Conservation (phyloP, 2,888 invertebrate genomes). For the Drosophila barbarae region DNA sequence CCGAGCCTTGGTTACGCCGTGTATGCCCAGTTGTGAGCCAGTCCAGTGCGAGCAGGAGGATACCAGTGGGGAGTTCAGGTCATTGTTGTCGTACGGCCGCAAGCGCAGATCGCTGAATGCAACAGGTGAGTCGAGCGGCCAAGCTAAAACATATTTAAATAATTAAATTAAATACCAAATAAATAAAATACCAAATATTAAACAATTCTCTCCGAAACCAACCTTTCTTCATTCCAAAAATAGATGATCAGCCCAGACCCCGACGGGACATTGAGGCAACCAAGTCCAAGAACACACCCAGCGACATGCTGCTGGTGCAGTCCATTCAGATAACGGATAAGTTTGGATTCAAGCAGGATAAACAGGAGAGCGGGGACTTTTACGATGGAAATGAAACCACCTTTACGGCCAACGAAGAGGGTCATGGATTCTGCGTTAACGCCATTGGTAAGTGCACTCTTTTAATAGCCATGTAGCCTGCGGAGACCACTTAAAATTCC, state of each 20-base stretch:
- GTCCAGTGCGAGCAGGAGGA: constrained; percentile 93
- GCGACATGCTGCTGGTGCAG: constrained; percentile 94
- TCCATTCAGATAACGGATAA: constrained; percentile 95
- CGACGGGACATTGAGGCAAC: constrained; percentile 68
- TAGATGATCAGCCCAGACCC: constrained; percentile 40
- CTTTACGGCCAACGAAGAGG: constrained; percentile 83
- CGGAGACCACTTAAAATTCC: constrained; percentile 5
- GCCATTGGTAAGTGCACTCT: constrained; percentile 77
- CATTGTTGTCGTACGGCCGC: constrained; percentile 89
- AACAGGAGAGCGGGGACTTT: constrained; percentile 79
- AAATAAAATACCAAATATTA: neutral
- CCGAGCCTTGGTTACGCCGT: constrained; percentile 96
- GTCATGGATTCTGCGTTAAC: constrained; percentile 80
- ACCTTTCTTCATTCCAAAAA: neutral
- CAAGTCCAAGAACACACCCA: constrained; percentile 80
- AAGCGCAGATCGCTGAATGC: constrained; percentile 85
- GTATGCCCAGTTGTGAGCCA: constrained; percentile 95
- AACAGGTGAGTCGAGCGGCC: constrained; percentile 66
- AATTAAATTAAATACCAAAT: neutral
- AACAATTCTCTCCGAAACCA: neutral
- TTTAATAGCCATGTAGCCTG: neutral
- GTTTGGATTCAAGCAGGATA: constrained; percentile 89
- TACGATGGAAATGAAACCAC: constrained; percentile 84
- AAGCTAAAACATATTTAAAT: neutral
- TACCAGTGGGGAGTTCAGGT: constrained; percentile 89